A percentile compares a stretch with the other conserved stretches of the same genome.
phyloP scores from a whole-genome alignment of 2,113 vertebrate species.

The Epinephelus fuscoguttatus region DNA sequence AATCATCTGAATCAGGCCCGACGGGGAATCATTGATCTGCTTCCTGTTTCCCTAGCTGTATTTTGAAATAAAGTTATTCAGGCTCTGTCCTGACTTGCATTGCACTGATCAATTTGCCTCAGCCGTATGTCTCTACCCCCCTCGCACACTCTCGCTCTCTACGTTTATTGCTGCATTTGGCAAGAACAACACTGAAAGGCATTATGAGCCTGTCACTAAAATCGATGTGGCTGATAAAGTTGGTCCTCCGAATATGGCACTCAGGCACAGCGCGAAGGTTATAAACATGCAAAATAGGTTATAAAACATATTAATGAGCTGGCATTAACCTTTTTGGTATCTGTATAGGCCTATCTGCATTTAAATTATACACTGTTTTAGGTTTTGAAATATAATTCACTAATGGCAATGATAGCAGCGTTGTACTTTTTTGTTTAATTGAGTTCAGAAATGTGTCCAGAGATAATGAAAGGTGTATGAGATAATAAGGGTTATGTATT shows the following conservation, averaged over 20 bases:
- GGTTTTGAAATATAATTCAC: slow-evolving; percentile 49
- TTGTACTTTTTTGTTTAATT: slow-evolving; percentile 62
- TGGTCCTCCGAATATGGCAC: slow-evolving; percentile 45
- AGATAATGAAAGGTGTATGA: slow-evolving; percentile 63
- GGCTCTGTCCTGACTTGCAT: slow-evolving; percentile 28
- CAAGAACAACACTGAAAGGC: slow-evolving; percentile 69
- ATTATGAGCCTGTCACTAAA: slow-evolving; percentile 68
- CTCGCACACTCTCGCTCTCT: slow-evolving; percentile 7
- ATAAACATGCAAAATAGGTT: slow-evolving; percentile 65
- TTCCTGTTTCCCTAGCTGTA: slow-evolving; percentile 27
- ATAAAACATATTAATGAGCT: slow-evolving; percentile 70
- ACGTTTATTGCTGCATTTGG: slow-evolving; percentile 65
- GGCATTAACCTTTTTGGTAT: slow-evolving; percentile 52
- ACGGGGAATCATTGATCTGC: slow-evolving; percentile 29
- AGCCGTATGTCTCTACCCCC: slow-evolving; percentile 19
- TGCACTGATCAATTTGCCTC: slow-evolving; percentile 44
- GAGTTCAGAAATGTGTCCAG: slow-evolving; percentile 62
- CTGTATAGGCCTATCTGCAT: slow-evolving; percentile 30
- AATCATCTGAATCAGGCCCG: not conserved
- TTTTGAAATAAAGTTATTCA: slow-evolving; percentile 40
- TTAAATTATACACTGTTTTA: slow-evolving; percentile 55
- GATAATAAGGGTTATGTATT: slow-evolving; percentile 59
- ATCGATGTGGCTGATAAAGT: slow-evolving; percentile 73
- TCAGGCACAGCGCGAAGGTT: slow-evolving; percentile 26
- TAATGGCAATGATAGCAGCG: slow-evolving; percentile 11